A percentile compares a stretch with the other conserved stretches of the same genome.
phyloP scores from a whole-genome alignment of 2,113 vertebrate species.

The Malurus cyaneus region DNA sequence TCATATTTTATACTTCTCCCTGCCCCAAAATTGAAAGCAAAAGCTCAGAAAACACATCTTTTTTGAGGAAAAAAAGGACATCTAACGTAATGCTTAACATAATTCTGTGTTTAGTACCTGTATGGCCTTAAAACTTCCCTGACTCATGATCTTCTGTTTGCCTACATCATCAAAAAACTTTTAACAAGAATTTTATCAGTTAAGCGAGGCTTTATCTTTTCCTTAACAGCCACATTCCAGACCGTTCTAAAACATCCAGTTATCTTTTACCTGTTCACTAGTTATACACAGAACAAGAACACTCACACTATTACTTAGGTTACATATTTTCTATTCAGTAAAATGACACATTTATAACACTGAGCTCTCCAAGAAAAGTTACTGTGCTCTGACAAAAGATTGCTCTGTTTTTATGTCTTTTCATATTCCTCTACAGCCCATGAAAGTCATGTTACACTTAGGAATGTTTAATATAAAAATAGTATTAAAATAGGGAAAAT shows the following conservation, averaged over 20 bases:
- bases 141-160: background rate
- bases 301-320: background rate
- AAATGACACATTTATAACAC: background rate
- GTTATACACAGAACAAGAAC: background rate
- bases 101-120: background rate
- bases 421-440: background rate
- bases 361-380: background rate
- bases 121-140: background rate
- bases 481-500: background rate
- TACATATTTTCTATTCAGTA: background rate
- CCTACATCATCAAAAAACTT: background rate
- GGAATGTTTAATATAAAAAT: background rate
- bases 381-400: background rate
- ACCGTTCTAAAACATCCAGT: background rate
- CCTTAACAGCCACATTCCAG: background rate
- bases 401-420: background rate
- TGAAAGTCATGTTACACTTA: background rate
- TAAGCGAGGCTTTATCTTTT: background rate
- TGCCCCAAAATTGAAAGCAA: background rate
- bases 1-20: background rate
- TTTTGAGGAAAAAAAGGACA: background rate
- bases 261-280: background rate
- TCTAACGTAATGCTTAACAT: background rate
- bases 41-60: background rate
- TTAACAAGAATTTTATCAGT: background rate